These are phyloP conservation scores for Xiphophorus birchmanni DNA, from an alignment of 2,797 vertebrate genomes.

Conservation along the genomic window DNA sequence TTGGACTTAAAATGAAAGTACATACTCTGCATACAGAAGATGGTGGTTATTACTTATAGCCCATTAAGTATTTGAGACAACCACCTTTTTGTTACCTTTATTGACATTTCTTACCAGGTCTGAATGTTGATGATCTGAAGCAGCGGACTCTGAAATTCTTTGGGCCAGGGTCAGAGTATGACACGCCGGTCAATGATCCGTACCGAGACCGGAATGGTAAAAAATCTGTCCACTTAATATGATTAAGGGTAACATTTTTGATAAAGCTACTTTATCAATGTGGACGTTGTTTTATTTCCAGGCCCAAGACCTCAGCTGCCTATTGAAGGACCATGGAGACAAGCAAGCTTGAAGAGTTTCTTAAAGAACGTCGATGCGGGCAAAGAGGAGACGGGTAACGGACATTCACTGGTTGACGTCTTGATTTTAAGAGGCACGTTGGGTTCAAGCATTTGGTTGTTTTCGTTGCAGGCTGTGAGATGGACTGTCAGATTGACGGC, in stretches of 20 bases:
- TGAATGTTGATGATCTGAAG: slow-evolving; percentile 77
- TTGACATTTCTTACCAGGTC: slow-evolving; percentile 57
- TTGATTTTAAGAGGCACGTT: not conserved
- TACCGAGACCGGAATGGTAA: slow-evolving; percentile 77
- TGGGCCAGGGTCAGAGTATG: slow-evolving; percentile 82
- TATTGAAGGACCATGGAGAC: slow-evolving; percentile 84
- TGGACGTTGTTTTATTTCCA: slow-evolving; percentile 16
- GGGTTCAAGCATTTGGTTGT: not conserved
- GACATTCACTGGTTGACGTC: not conserved
- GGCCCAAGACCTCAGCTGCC: slow-evolving; percentile 80
- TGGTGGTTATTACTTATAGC: not conserved
- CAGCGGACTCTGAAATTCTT: slow-evolving; percentile 76
- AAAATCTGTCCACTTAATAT: not conserved
- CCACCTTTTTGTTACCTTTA: not conserved
- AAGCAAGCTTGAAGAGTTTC: slow-evolving; percentile 78
- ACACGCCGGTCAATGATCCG: slow-evolving; percentile 80
- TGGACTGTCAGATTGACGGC: slow-evolving; percentile 80
- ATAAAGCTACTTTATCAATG: not conserved
- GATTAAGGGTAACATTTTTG: not conserved
- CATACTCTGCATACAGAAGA: not conserved
- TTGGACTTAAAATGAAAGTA: not conserved
- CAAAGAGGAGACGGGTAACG: slow-evolving; percentile 76
- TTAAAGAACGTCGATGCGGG: slow-evolving; percentile 80
- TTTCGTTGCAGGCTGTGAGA: slow-evolving; percentile 71
- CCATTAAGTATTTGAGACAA: not conserved